A percentile compares a stretch with the other conserved stretches of the same genome.
Conservation (phyloP, 1,140 invertebrate genomes). For the Cyphomyrmex costatus region DNA sequence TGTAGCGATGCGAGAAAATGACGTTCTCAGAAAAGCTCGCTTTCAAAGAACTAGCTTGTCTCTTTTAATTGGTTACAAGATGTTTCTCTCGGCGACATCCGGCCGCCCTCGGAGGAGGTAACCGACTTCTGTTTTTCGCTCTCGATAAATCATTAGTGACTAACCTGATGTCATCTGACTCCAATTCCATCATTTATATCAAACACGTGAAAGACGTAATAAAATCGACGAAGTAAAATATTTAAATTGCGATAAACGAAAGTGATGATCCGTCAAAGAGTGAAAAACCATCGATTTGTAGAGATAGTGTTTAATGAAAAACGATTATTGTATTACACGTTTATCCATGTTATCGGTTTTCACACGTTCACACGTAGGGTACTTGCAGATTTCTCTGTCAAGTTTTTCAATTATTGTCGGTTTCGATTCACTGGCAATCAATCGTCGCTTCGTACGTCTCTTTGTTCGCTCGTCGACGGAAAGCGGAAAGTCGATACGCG, state of each 20-base stretch:
- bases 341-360: neutral
- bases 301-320: conserved; percentile 4
- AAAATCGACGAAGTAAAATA: neutral
- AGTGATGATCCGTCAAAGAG: neutral
- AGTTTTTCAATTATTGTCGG: conserved; percentile 10
- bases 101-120: conserved; percentile 29
- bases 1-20: conserved; percentile 41
- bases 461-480: conserved; percentile 13
- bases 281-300: neutral
- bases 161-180: neutral
- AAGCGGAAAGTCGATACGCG: conserved; percentile 43
- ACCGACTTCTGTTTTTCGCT: conserved; percentile 16
- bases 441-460: neutral
- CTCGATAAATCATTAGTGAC: conserved; percentile 28
- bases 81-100: conserved; percentile 51
- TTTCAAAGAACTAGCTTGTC: conserved; percentile 13
- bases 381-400: neutral
- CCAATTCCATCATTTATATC: neutral
- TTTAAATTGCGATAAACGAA: neutral
- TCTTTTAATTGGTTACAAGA: conserved; percentile 56
- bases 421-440: conserved; percentile 11
- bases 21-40: conserved; percentile 23
- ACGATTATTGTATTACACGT: neutral
- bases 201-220: neutral
- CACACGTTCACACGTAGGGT: neutral